phyloP scores from a whole-genome alignment of 2,797 vertebrate genomes.

The Muscicapa striata region DNA sequence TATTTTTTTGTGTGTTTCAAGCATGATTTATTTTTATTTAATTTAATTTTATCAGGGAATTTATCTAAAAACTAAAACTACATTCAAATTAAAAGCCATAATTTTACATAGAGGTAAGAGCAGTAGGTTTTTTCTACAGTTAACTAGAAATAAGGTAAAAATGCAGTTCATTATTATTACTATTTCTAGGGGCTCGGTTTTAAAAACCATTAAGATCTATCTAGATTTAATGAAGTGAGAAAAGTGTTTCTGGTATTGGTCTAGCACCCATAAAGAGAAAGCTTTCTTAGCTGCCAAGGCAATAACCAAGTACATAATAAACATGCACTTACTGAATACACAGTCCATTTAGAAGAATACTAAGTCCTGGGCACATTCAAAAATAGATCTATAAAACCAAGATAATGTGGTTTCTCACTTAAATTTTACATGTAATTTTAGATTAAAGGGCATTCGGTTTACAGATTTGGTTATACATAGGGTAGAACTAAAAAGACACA shows the following conservation, averaged over 20 bases:
- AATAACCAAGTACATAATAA: neutral
- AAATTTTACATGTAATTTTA: neutral
- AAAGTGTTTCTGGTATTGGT: neutral
- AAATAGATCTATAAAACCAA: neutral
- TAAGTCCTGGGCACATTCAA: neutral
- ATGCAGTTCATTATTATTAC: neutral
- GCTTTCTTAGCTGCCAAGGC: neutral
- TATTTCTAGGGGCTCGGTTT: neutral
- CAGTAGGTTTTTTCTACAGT: neutral
- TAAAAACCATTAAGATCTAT: neutral
- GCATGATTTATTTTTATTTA: neutral
- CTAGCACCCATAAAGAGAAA: slow-evolving; percentile 7
- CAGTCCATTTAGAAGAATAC: slow-evolving; percentile 2
- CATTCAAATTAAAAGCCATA: neutral
- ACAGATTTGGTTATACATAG: neutral
- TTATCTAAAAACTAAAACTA: neutral
- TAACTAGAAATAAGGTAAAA: neutral
- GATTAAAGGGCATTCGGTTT: neutral
- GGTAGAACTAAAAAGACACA: neutral
- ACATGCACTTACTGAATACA: neutral
- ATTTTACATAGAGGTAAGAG: neutral
- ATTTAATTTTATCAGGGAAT: neutral
- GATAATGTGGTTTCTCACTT: neutral
- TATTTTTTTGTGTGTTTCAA: neutral
- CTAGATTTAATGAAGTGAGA: slow-evolving; percentile 24